Base-by-base conservation (phyloP, 30 jellyfish, hydroid and myxozoan genomes). In the Aurelia sp. region DNA sequence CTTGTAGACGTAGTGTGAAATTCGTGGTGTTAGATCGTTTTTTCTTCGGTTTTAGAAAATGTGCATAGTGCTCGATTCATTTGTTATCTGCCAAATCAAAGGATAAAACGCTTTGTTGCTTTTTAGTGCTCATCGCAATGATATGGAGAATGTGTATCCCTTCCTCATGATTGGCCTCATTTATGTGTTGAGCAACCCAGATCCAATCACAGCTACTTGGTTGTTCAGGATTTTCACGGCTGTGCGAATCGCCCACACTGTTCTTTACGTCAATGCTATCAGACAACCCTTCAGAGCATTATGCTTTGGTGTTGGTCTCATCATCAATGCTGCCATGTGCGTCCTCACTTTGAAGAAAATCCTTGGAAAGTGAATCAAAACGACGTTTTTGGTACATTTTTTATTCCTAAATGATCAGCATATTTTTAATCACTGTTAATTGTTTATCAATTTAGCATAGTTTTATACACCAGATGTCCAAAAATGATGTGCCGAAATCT, bases 81-180 rank as follows among this genome's bases (percentile, higher is more conserved):
- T n/a, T n/a, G n/a, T 22, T 4, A 40, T 17, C 24, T 17, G 9
- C 15, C 67, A 19, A 27, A 9, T 48, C 17, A 52, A 24, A 38
- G 9, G 7, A 44, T 8, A 44, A 44, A 44, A 44, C 9, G 16
- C 3, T 8, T 44, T 44, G 15, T 44, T 44, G 13, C 55, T 44
- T 44, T 44, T 44, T 66, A 84, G 92, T 35, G 92, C 92, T 60
- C 92, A 84, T 53, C 92, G 63, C 22, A 84, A 84, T 84, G 92
- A 84, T 81, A 57, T 84, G 87, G 92, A 84, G 22, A 84, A 84
- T 76, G 48, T 84, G 19, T 60, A 10, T 41, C 92, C 92, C 10
- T 84, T 84, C 81, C 58, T 84, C 87, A 70, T 66, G 60, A 50
- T 84, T 84, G 92, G 87, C 68, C 63, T 84, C 11, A 35, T 84